Percentiles rank a stretch among this genome's conserved stretches.
phyloP scores from a whole-genome alignment of 2,113 vertebrate species.

The Apodemus speciosus region DNA sequence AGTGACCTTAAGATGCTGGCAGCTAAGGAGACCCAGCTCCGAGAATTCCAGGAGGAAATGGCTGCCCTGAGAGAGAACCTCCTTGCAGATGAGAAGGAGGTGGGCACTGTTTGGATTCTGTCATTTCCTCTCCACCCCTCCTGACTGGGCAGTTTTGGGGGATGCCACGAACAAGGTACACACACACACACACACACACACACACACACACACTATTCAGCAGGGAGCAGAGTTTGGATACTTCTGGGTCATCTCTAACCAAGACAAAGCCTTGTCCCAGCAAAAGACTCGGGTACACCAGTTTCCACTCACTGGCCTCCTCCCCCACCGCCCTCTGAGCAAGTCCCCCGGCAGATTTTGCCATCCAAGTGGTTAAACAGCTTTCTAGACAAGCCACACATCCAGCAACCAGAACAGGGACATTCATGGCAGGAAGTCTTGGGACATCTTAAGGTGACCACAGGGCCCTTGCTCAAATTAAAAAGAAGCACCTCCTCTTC shows the following conservation, averaged over 20 bases:
- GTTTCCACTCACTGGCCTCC: neutral
- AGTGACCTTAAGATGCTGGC: conserved; percentile 80
- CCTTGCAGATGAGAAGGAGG: conserved; percentile 80
- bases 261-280: neutral
- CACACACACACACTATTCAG: neutral
- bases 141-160: neutral
- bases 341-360: neutral
- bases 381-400: neutral
- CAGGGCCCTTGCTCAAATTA: conserved; percentile 3
- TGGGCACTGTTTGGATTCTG: neutral
- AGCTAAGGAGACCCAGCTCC: conserved; percentile 82
- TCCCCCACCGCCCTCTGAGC: neutral
- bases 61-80: conserved; percentile 83
- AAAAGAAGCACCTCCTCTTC: neutral
- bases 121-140: neutral
- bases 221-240: neutral
- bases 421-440: neutral
- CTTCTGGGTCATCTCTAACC: neutral
- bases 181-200: too few species aligned
- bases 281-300: conserved; percentile 61
- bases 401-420: neutral
- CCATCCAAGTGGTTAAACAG: neutral
- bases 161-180: neutral
- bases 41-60: conserved; percentile 85
- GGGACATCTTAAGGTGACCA: neutral